Evolutionary conservation across 1,140 invertebrate species (phyloP).

Genomic region (Hormaphis cornu): DNA sequence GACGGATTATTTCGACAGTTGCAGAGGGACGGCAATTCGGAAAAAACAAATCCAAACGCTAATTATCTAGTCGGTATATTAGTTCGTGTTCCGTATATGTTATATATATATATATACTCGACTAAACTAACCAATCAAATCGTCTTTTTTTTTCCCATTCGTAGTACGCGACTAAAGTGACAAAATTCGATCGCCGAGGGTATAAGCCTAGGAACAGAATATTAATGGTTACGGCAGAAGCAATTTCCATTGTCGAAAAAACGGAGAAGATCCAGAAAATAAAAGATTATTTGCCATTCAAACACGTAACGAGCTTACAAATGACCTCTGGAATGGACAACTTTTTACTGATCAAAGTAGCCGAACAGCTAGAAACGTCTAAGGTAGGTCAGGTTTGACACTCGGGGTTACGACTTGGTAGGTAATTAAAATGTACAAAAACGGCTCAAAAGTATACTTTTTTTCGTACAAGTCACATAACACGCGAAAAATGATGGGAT

Average conservation of each 20-base stretch:
- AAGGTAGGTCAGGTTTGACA: not conserved
- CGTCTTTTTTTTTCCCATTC: not conserved
- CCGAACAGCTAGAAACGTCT: not conserved
- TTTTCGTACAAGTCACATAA: too few species aligned
- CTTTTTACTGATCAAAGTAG: constrained; percentile 4
- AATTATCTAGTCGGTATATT: not conserved
- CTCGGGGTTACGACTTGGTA: too few species aligned
- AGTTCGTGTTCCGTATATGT: too few species aligned
- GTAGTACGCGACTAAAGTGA: not conserved
- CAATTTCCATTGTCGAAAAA: not conserved
- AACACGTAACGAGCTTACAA: not conserved
- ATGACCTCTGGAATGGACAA: constrained; percentile 13
- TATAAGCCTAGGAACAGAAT: not conserved
- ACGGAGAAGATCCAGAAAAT: not conserved
- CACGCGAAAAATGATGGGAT: too few species aligned
- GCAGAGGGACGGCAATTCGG: not conserved
- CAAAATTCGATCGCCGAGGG: constrained; percentile 8
- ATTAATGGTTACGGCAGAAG: not conserved
- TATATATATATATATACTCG: too few species aligned
- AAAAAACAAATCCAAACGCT: not conserved
- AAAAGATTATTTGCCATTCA: not conserved
- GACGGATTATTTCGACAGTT: not conserved
- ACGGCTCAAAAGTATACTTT: too few species aligned
- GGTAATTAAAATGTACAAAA: too few species aligned
- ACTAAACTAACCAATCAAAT: not conserved